phyloP scores from a whole-genome alignment of 2,113 vertebrate species.

The Tachysurus vachellii region DNA sequence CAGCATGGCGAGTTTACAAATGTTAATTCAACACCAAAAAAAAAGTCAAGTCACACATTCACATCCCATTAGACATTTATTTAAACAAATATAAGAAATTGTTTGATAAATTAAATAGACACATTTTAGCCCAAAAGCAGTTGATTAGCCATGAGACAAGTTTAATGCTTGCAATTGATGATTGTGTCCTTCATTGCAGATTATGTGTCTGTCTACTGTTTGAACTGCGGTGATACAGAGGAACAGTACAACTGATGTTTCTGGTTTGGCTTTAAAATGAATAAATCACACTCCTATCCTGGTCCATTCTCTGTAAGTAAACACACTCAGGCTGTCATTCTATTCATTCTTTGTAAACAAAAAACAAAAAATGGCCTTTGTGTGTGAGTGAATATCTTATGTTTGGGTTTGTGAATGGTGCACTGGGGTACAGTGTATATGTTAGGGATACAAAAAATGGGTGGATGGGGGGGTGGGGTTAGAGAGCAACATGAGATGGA shows the following conservation, averaged over 20 bases:
- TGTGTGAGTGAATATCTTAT: neutral
- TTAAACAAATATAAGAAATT: neutral
- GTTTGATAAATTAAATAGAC: neutral
- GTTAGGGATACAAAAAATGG: too few species aligned
- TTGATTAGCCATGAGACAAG: too few species aligned
- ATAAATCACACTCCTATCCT: slow-evolving; percentile 10
- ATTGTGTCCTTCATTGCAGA: slow-evolving; percentile 7
- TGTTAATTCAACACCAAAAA: neutral
- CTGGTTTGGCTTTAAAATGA: neutral
- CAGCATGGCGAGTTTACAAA: neutral
- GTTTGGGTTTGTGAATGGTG: neutral
- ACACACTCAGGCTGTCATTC: neutral
- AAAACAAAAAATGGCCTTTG: too few species aligned
- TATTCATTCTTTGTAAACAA: neutral
- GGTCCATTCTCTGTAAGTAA: slow-evolving; percentile 12
- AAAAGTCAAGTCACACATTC: neutral
- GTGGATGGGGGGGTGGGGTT: too few species aligned
- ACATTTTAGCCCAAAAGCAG: too few species aligned
- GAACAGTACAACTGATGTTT: neutral
- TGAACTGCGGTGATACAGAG: neutral
- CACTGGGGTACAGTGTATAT: neutral
- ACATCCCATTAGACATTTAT: neutral
- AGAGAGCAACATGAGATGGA: too few species aligned
- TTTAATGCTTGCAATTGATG: neutral
- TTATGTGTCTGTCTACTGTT: neutral